Base-by-base conservation (phyloP, 2,797 vertebrate genomes). In the Bradypodion ventrale region DNA sequence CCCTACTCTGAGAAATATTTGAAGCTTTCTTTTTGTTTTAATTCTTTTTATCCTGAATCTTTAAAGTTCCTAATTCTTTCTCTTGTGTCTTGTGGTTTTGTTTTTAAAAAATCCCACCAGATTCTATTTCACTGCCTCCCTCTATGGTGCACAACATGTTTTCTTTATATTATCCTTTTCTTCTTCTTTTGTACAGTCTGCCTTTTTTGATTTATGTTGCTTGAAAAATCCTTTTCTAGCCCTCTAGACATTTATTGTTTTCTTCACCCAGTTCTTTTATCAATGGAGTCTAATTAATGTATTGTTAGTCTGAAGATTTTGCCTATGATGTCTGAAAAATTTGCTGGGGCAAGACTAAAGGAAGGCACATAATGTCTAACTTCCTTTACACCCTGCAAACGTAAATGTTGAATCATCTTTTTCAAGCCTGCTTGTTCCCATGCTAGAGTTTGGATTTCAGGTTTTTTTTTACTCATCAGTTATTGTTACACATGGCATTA, bases 171-270 rank as follows among this genome's bases (percentile, higher is more conserved):
- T 65, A 78, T 72, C 70, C 82, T 90, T 68, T 80, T 87, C 42
- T 49, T 88, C 75, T 89, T 80, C 85, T 91, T 87, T 93, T 92
- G 80, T 88, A 52, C 69, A 69, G 88, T 87, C 75, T 92, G 86
- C 29, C 78, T 59, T 83, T 88, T 90, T 87, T 79, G 68, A 86
- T 89, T 88, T 91, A 88, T 92, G 77, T 86, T 90, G 89, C 85
- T 86, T 93, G 85, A 93, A 83, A 76, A 89, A 90, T 66, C 56
- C 78, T 46, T 93, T 93, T 83, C 66, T 87, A 86, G 16, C 78
- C 40, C 44, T 86, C 89, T 83, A 87, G 74, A 84, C 87, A 89
- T 88, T 92, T 91, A 89, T 87, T 90, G 77, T 93, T 82, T 83
- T 90, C 83, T 75, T 87, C 84, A 84, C 88, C 83, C 81, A 75